Evolutionary conservation across 1,140 invertebrate species (phyloP), one percentile per base, ranked within the genome.

Genomic region (Amyelois transitella): DNA sequence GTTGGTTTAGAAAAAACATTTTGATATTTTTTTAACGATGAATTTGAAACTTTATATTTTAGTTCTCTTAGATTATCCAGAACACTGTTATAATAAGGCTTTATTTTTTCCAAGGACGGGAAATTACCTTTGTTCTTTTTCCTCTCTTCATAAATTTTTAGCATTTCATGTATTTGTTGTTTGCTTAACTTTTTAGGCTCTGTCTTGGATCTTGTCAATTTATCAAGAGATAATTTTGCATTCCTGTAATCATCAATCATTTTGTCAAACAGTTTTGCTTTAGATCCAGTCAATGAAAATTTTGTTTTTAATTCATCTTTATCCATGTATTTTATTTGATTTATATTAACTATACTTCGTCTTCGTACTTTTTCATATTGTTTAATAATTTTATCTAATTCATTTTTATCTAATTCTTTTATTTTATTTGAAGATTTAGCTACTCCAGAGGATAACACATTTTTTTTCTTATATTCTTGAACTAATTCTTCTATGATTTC

Each of bases 401-500:
- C 54, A 5, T 56, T 19, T 63, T 67, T 74, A 43, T 66, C 55
- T 7, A 74, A 32, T 44, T 60, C 58, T 43, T 62, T 60, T n/a
- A 53, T 32, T 6, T 32, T 32, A n/a, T n/a, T 25, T 10, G 25
- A 32, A 22, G 62, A 48, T 0, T 51, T 47, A 49, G 64, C 58
- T 14, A 52, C 51, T 58, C 69, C 59, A 25, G 52, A 57, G 3
- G 56, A 43, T 38, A 69, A 24, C 20, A 76, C 51, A 25, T 61
- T 60, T 43, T 60, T 60, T 25, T 66, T 55, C 20, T 66, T 66
- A 18, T 66, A 70, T 55, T 77, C 65, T 18, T 66, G 50, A 12
- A 67, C 7, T 51, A 77, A 64, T 17, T 64, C 47, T 14, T 58
- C 54, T 49, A 77, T 47, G 14, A 66, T 12, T 43, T 60, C 63